These are phyloP conservation scores for Dorcus parallelipipedus DNA, from an alignment of 2,888 invertebrate species.

Conservation along the genomic window DNA sequence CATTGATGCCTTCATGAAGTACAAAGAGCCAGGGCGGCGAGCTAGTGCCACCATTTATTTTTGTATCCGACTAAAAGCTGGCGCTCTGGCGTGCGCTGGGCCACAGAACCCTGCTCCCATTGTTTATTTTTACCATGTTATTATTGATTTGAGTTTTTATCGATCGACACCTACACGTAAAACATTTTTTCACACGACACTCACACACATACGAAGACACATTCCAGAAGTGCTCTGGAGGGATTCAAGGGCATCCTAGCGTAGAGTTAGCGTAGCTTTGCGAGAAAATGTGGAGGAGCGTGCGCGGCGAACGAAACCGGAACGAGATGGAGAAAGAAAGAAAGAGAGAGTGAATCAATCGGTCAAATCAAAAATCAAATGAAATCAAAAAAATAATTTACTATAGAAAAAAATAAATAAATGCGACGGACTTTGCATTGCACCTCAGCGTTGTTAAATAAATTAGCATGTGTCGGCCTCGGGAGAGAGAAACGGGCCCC, in stretches of 20 bases:
- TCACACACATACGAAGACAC: slow-evolving; percentile 27
- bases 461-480: slow-evolving; percentile 13
- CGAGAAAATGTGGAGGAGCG: slow-evolving; percentile 9
- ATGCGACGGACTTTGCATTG: slow-evolving; percentile 19
- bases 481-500: slow-evolving; percentile 16
- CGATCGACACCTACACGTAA: not conserved
- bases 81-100: slow-evolving; percentile 30
- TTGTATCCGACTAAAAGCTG: slow-evolving; percentile 32
- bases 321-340: slow-evolving; percentile 9
- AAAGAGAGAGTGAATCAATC: slow-evolving; percentile 6
- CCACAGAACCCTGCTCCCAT: slow-evolving; percentile 43
- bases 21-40: slow-evolving; percentile 45
- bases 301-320: slow-evolving; percentile 1
- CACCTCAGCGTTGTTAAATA: slow-evolving; percentile 27
- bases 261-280: slow-evolving; percentile 36
- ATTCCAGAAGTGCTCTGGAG: slow-evolving; percentile 52
- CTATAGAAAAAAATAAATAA: slow-evolving; percentile 1
- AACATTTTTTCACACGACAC: not conserved
- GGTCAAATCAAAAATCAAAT: not conserved
- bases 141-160: slow-evolving; percentile 33
- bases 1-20: slow-evolving; percentile 51
- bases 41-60: slow-evolving; percentile 40
- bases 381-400: slow-evolving; percentile 8
- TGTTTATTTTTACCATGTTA: slow-evolving; percentile 27
- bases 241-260: slow-evolving; percentile 52